phyloP scores from a whole-genome alignment of 2,797 vertebrate species.

The Coreius guichenoti region DNA sequence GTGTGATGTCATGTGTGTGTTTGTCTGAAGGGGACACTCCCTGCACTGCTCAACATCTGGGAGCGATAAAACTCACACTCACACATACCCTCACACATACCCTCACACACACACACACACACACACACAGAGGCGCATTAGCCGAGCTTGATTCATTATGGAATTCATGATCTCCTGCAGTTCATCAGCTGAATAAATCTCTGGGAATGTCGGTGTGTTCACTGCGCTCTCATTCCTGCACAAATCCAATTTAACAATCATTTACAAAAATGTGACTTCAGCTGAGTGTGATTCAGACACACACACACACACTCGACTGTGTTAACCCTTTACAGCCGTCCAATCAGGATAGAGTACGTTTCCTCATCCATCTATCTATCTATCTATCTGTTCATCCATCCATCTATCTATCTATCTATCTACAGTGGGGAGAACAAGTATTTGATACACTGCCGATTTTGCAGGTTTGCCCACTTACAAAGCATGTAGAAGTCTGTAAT shows the following conservation, averaged over 20 bases:
- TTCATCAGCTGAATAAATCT: conserved; percentile 41
- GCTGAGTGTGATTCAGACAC: conserved; percentile 19
- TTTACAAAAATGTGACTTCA: conserved; percentile 41
- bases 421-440: too few relatives aligned
- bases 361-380: not conserved
- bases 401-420: too few relatives aligned
- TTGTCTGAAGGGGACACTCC: conserved; percentile 76
- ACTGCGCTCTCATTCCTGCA: conserved; percentile 65
- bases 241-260: conserved; percentile 72
- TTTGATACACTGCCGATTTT: too few relatives aligned
- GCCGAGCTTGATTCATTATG: conserved; percentile 33
- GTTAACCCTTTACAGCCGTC: not conserved
- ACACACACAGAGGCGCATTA: conserved; percentile 37
- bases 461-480: too few relatives aligned
- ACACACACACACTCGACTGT: not conserved
- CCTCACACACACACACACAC: conserved; percentile 46
- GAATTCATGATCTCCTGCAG: conserved; percentile 29
- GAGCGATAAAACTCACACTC: conserved; percentile 68
- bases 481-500: too few relatives aligned
- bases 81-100: conserved; percentile 39
- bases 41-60: conserved; percentile 79
- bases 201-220: conserved; percentile 21
- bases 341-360: not conserved
- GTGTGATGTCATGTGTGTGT: conserved; percentile 32
- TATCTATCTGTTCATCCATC: not conserved